phyloP scores from a whole-genome alignment of 2,888 invertebrate species.

The Microctonus hyperodae region DNA sequence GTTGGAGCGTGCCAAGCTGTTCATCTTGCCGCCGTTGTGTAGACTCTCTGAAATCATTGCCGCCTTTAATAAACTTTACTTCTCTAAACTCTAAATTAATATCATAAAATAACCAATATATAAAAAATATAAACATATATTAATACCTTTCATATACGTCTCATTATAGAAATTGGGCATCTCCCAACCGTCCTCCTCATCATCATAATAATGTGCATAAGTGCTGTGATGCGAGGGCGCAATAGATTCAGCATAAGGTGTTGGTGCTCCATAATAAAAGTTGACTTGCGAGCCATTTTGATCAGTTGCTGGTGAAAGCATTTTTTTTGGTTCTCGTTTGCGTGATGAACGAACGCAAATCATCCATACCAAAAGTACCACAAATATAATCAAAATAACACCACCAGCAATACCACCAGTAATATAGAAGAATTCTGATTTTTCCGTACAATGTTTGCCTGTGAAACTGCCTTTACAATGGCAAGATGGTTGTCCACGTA shows the following conservation, averaged over 20 bases:
- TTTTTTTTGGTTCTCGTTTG: slow-evolving; percentile 90
- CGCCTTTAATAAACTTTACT: not conserved
- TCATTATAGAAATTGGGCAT: slow-evolving; percentile 98
- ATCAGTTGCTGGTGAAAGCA: slow-evolving; percentile 86
- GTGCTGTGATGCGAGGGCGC: slow-evolving; percentile 95
- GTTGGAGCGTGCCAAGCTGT: slow-evolving; percentile 90
- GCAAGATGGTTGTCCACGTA: slow-evolving; percentile 84
- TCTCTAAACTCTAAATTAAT: slow-evolving; percentile 12
- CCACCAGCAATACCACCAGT: slow-evolving; percentile 93
- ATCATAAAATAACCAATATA: not conserved
- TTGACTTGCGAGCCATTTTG: slow-evolving; percentile 94
- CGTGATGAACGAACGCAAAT: slow-evolving; percentile 93
- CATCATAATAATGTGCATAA: slow-evolving; percentile 94
- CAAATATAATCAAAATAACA: slow-evolving; percentile 91
- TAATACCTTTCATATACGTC: slow-evolving; percentile 88
- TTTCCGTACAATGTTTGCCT: slow-evolving; percentile 86
- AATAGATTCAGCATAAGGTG: slow-evolving; percentile 93
- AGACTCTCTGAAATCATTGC: slow-evolving; percentile 68
- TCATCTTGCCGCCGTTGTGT: slow-evolving; percentile 89
- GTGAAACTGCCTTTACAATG: slow-evolving; percentile 92
- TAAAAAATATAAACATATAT: slow-evolving; percentile 1
- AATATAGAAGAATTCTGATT: slow-evolving; percentile 95
- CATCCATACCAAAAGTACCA: slow-evolving; percentile 95
- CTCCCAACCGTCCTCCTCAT: slow-evolving; percentile 96
- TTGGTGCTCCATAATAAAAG: slow-evolving; percentile 95